phyloP scores from a whole-genome alignment of 2,888 invertebrate genomes.

The Augochlorella aurata region DNA sequence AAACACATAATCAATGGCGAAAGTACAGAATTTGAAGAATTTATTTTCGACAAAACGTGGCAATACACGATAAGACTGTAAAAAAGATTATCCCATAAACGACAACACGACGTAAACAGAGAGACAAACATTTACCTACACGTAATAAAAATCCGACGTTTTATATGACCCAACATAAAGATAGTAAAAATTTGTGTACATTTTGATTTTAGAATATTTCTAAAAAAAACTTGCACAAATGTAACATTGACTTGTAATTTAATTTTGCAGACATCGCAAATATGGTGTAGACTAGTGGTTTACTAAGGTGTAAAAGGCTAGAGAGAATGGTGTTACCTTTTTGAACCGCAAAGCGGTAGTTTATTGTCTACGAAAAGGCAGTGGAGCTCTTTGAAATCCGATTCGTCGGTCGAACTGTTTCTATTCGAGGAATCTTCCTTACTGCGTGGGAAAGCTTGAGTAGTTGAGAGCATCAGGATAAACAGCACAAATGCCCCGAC shows the following conservation, averaged over 20 bases:
- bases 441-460: slow-evolving; percentile 28
- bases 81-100: no score
- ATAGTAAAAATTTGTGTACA: background rate
- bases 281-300: no score
- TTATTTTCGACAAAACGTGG: no score
- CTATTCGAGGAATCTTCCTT: slow-evolving; percentile 32
- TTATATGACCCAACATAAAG: no score
- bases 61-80: no score
- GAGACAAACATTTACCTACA: no score
- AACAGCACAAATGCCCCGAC: slow-evolving; percentile 45
- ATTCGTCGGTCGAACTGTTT: slow-evolving; percentile 32
- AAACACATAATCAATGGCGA: no score
- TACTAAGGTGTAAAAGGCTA: background rate
- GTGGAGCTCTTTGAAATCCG: slow-evolving; percentile 23
- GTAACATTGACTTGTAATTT: background rate
- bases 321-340: slow-evolving; percentile 40
- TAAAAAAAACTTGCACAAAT: background rate
- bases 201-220: background rate
- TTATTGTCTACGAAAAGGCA: slow-evolving; percentile 67
- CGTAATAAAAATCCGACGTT: no score
- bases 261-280: background rate
- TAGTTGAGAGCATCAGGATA: slow-evolving; percentile 47
- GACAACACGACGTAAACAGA: no score
- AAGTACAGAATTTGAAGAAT: no score
- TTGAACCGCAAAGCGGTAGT: slow-evolving; percentile 64